Percentiles rank a stretch among this genome's conserved stretches.
These are phyloP conservation scores for Cenopis cana DNA, from an alignment of 2,888 invertebrate species.

Conservation along the genomic window DNA sequence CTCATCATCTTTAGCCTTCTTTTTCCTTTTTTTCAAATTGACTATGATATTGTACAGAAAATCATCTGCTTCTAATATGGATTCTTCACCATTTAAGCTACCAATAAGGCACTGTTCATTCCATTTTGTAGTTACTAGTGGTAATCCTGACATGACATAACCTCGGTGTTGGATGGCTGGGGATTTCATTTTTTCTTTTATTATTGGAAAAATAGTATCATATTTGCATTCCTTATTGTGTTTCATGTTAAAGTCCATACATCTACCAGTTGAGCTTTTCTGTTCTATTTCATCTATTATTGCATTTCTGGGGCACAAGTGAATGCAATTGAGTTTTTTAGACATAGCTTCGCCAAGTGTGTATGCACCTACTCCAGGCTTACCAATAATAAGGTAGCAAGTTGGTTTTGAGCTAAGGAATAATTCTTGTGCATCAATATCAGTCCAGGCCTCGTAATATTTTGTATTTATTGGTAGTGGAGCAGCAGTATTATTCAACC, in stretches of 20 bases:
- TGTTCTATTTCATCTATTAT: slow-evolving; percentile 85
- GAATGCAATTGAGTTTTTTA: slow-evolving; percentile 83
- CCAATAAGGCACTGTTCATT: slow-evolving; percentile 55
- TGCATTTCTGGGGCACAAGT: slow-evolving; percentile 84
- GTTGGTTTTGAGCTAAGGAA: slow-evolving; percentile 81
- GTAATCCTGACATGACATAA: slow-evolving; percentile 87
- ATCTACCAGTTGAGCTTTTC: slow-evolving; percentile 81
- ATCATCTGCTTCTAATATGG: slow-evolving; percentile 57
- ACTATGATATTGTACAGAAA: slow-evolving; percentile 62
- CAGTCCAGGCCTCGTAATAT: slow-evolving; percentile 74
- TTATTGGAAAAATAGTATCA: slow-evolving; percentile 79
- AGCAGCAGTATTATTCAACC: slow-evolving; percentile 69
- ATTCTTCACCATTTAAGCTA: slow-evolving; percentile 66
- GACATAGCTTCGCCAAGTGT: slow-evolving; percentile 84
- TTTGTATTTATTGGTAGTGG: slow-evolving; percentile 56
- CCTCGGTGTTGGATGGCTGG: slow-evolving; percentile 85
- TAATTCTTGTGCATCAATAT: slow-evolving; percentile 79
- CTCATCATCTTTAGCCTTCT: slow-evolving; percentile 49
- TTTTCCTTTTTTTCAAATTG: slow-evolving; percentile 67
- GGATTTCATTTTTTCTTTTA: slow-evolving; percentile 80
- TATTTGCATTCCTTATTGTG: slow-evolving; percentile 79
- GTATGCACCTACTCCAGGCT: slow-evolving; percentile 82
- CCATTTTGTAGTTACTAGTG: slow-evolving; percentile 81
- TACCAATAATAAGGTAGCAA: slow-evolving; percentile 85
- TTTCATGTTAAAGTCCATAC: slow-evolving; percentile 85